Evolutionary conservation across 2,797 vertebrate genomes (phyloP).

Genomic region (Peromyscus nudipes): DNA sequence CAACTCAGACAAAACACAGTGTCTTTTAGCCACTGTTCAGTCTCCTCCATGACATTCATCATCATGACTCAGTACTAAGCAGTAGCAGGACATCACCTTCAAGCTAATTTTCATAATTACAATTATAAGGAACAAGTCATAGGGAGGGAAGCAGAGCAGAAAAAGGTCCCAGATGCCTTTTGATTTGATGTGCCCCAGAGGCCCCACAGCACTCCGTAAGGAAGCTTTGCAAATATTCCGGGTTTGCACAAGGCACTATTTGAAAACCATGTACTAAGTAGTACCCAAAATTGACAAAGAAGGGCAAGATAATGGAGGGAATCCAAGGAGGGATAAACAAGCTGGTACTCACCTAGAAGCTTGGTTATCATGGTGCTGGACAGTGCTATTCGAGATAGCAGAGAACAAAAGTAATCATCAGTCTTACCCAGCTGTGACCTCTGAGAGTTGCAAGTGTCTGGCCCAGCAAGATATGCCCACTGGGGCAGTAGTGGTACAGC

Average conservation of each 20-base stretch:
- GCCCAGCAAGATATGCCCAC: neutral
- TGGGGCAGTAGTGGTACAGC: neutral
- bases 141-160: neutral
- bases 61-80: neutral
- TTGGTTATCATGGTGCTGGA: too few species aligned
- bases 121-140: constrained; percentile 12
- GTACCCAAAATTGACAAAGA: neutral
- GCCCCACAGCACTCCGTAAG: neutral
- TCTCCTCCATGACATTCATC: neutral
- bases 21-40: neutral
- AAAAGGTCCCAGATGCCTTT: neutral
- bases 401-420: too few species aligned
- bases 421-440: neutral
- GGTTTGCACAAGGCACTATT: neutral
- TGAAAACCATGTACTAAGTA: neutral
- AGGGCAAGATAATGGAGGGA: neutral
- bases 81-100: neutral
- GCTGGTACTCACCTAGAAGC: neutral
- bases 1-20: neutral
- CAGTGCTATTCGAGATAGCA: neutral
- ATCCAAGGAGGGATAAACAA: neutral
- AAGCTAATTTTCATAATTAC: neutral
- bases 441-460: neutral
- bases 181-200: neutral
- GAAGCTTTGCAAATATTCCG: neutral